These are phyloP conservation scores for Hephaestus fuliginosus DNA, from an alignment of 2,797 vertebrate species.

Conservation along the genomic window DNA sequence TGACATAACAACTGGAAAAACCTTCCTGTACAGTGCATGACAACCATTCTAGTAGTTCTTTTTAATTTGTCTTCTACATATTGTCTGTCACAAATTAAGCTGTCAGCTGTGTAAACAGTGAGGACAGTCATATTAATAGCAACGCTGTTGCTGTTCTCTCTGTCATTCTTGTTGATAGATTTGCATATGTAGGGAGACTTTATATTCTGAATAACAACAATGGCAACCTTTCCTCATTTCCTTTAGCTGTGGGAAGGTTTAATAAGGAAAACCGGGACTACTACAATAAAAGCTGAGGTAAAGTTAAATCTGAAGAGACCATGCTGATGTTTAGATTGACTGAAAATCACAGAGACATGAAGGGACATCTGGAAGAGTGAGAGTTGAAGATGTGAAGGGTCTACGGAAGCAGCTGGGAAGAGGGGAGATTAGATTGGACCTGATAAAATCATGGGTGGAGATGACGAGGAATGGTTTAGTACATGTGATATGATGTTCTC, in stretches of 20 bases:
- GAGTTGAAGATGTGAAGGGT: conserved; percentile 2
- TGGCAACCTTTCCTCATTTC: conserved; percentile 1
- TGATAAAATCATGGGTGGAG: conserved; percentile 30
- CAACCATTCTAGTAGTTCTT: neutral
- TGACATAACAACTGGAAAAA: neutral
- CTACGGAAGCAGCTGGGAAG: conserved; percentile 14
- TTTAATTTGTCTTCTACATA: neutral
- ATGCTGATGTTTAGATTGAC: neutral
- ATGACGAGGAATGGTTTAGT: conserved; percentile 27
- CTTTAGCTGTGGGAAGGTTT: neutral
- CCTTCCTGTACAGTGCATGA: neutral
- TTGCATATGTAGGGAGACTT: conserved; percentile 4
- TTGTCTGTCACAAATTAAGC: conserved; percentile 16
- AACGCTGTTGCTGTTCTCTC: neutral
- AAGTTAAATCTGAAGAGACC: neutral
- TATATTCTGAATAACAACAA: conserved; percentile 16
- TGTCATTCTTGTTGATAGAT: conserved; percentile 20
- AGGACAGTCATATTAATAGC: conserved; percentile 19
- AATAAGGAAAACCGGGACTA: neutral
- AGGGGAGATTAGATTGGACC: conserved; percentile 15
- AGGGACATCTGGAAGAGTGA: neutral
- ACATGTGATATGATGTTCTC: conserved; percentile 35
- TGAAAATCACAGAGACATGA: neutral
- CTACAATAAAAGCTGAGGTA: neutral
- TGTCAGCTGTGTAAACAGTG: neutral